Base-by-base conservation (phyloP, 2,888 invertebrate genomes). In the Cataglyphis cursor region DNA sequence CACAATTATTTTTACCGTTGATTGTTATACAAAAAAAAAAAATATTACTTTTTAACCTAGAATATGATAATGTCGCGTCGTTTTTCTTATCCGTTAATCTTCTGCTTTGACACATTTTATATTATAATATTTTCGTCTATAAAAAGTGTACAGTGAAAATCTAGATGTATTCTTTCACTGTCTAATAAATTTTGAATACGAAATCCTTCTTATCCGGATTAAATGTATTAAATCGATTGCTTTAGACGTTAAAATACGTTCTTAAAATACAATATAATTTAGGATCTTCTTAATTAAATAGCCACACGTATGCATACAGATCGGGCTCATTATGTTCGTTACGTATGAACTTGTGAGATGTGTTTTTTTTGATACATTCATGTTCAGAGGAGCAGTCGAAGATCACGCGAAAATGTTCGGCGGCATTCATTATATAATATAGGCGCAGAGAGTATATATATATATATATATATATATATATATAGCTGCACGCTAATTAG, bases 401-500 rank as follows among this genome's bases (percentile, higher is more conserved):
- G 82, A 90, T 86, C 89, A 87, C 86, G 90, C 89, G 89, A 90
- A 90, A 90, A 83, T 86, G 74, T 87, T 85, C 84, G 57, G 21
- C 78, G 61, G 81, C 85, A 86, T 90, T 87, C 87, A 90, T 87
- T 90, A 87, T 87, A 86, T 87, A 86, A 78, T 68, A 90, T 44
- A 44, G 85, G 57, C 68, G 81, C 85, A 81, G 87, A 88, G 31
- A 35, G 31, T 31, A 31, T 31, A 85, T 87, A 84, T 89, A 90
- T 88, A 89, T 90, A n/a, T 48, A 48, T 48, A n/a, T 18, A 48
- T 88, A 86, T 86, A 84, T 89, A 90, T 88, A 90, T 89, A 51
- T 51, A 51, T n/a, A 51, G 2, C 8, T 51, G 83, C 89, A 87
- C 88, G 87, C 90, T 90, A 90, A 90, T 90, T 90, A 90, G 90